Percentiles rank a stretch among this genome's conserved stretches.
phyloP scores from a whole-genome alignment of 2,888 invertebrate genomes.

The Enoplolaimus lenunculus region DNA sequence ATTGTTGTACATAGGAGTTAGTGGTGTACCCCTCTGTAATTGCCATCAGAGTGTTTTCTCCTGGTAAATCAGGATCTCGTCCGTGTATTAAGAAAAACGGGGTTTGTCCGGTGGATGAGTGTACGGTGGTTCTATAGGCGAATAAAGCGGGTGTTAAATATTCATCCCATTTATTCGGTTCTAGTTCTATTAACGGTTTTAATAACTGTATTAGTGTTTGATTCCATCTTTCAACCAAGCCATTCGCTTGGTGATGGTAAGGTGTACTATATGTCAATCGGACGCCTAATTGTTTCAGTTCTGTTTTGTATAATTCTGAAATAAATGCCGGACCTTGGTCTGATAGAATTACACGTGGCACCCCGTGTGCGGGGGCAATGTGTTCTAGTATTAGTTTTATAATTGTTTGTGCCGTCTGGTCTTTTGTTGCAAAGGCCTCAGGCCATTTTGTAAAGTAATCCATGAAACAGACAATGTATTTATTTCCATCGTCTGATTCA shows the following conservation, averaged over 20 bases:
- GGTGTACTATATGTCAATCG: not conserved
- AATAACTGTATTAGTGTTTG: not conserved
- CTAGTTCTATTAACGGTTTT: not conserved
- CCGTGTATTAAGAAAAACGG: not conserved
- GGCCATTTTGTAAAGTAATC: slow-evolving; percentile 27
- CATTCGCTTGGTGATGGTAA: not conserved
- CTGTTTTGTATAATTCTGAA: not conserved
- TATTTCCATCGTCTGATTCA: slow-evolving; percentile 22
- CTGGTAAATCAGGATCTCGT: slow-evolving; percentile 3
- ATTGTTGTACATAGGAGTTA: not conserved
- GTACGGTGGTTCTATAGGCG: slow-evolving; percentile 4
- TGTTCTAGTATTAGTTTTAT: slow-evolving; percentile 29
- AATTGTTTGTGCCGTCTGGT: slow-evolving; percentile 34
- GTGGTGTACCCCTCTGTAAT: not conserved
- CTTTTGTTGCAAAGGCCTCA: slow-evolving; percentile 32
- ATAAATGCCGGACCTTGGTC: slow-evolving; percentile 3
- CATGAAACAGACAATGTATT: slow-evolving; percentile 27
- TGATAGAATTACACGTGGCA: not conserved
- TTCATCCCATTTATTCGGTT: not conserved
- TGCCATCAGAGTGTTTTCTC: not conserved
- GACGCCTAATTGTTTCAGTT: not conserved
- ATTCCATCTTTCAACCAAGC: not conserved
- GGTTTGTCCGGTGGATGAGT: not conserved
- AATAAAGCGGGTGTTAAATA: not conserved
- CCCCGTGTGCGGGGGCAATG: not conserved